Conservation (phyloP, 2,888 invertebrate species). For the Sinopyrophorus schimmeli region DNA sequence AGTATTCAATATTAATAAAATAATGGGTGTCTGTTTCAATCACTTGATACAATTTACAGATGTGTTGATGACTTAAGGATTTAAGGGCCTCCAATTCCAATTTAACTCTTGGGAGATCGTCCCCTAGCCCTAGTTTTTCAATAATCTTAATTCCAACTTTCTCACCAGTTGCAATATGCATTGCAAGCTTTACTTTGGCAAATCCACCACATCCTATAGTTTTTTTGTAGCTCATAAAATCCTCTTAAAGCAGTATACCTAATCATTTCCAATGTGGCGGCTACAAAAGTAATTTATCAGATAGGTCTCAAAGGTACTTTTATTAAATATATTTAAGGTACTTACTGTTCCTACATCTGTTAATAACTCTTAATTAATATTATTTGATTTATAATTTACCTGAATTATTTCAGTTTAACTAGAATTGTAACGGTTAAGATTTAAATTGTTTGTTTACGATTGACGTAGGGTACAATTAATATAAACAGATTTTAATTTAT, state of each 20-base stretch:
- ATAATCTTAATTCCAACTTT: conserved; percentile 84
- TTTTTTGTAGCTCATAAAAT: conserved; percentile 67
- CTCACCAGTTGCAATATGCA: conserved; percentile 76
- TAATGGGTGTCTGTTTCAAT: conserved; percentile 75
- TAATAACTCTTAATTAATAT: no score
- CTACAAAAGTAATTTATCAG: no score
- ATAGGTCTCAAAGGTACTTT: no score
- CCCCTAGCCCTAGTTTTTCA: conserved; percentile 72
- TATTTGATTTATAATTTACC: no score
- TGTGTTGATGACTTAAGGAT: conserved; percentile 69
- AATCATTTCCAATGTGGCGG: no score
- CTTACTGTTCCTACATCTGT: no score
- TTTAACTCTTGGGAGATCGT: conserved; percentile 71
- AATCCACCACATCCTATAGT: conserved; percentile 79
- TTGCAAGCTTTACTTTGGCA: conserved; percentile 79
- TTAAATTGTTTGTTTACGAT: no score
- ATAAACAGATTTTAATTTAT: no score
- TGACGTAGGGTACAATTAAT: no score
- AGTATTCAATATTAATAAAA: conserved; percentile 81
- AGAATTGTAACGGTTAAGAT: no score
- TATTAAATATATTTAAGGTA: no score
- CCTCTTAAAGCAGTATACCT: conserved; percentile 62
- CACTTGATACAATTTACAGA: conserved; percentile 78
- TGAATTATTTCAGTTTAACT: no score
- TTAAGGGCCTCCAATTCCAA: conserved; percentile 76